Base-by-base conservation (phyloP, 2,113 vertebrate species). In the Syngnathoides biaculeatus region DNA sequence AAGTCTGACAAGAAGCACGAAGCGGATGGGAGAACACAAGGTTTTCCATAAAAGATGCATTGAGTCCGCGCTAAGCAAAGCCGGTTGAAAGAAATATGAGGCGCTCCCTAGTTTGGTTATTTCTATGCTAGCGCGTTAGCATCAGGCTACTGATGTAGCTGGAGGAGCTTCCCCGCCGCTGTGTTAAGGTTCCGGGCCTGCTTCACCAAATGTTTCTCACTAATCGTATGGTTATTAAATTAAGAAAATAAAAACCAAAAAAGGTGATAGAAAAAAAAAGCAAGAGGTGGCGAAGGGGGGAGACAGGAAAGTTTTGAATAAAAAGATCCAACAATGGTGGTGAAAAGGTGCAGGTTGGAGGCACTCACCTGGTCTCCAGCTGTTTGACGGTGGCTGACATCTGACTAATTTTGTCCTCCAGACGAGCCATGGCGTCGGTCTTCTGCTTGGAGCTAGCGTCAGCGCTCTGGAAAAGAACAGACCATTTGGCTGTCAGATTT, bases 121-220 rank as follows among this genome's bases (percentile, higher is more conserved):
- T 76, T 82, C 64, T 85, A 82, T 78, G 73, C 79, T 71, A 78
- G 79, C n/a, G 15, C 17, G 39, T 20, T 26, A 24, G 45, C 64
- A 43, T 24, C 12, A 35, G 60, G 57, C 77, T 86, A 97, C 85
- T 94, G 93, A 78, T 94, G 93, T 79, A 94, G 94, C 83, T 95
- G 95, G 68, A 98, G 93, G 78, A 98, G 89, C 92, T 95, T 98
- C 86, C 92, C 94, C 69, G 96, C 97, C 78, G 92, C 90, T 4
- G 92, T 94, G 84, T 94, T 98, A 91, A 99, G 92, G 90, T 89
- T 95, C 86, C 93, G 94, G 92, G 97, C 97, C 94, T 98, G 97
- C 92, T 98, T 98, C 93, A 95, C 94, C 93, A 95, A 91, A 92
- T 98, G 94, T 90, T 96, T 97, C 91, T 98, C 97, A 86, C 97